These are phyloP conservation scores for Cryptocheilus praepositus DNA, from an alignment of 2,888 invertebrate genomes.

Conservation along the genomic window DNA sequence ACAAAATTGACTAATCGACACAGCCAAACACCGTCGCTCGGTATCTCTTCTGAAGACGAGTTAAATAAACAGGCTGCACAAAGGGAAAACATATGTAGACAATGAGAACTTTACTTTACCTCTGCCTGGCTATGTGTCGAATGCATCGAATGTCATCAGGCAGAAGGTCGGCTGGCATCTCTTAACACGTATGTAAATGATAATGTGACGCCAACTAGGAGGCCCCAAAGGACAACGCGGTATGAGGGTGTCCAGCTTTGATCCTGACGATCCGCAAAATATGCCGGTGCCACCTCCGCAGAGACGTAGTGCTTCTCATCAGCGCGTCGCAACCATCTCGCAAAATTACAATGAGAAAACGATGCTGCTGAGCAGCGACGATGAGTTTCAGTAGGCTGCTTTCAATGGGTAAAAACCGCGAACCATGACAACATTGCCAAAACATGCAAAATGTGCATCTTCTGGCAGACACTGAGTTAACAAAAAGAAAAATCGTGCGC, in stretches of 20 bases:
- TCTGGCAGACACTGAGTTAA: constrained; percentile 8
- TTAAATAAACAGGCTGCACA: too few relatives aligned
- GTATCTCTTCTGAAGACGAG: too few relatives aligned
- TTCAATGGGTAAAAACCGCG: neutral
- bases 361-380: constrained; percentile 95
- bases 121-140: too few relatives aligned
- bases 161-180: too few relatives aligned
- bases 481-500: constrained; percentile 12
- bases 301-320: constrained; percentile 77
- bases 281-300: constrained; percentile 72
- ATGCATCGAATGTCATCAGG: too few relatives aligned
- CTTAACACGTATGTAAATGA: constrained; percentile 2
- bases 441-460: constrained; percentile 29
- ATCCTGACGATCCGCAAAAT: constrained; percentile 81
- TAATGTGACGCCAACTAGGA: constrained; percentile 68
- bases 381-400: constrained; percentile 89
- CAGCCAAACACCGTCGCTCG: too few relatives aligned
- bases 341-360: constrained; percentile 97
- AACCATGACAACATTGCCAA: too few relatives aligned
- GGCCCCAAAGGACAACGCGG: constrained; percentile 82
- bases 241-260: constrained; percentile 81
- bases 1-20: too few relatives aligned
- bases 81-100: neutral
- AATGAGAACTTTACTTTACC: constrained; percentile 23
- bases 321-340: constrained; percentile 87